phyloP scores from a whole-genome alignment of 2,888 invertebrate species.

The Meta bourneti region DNA sequence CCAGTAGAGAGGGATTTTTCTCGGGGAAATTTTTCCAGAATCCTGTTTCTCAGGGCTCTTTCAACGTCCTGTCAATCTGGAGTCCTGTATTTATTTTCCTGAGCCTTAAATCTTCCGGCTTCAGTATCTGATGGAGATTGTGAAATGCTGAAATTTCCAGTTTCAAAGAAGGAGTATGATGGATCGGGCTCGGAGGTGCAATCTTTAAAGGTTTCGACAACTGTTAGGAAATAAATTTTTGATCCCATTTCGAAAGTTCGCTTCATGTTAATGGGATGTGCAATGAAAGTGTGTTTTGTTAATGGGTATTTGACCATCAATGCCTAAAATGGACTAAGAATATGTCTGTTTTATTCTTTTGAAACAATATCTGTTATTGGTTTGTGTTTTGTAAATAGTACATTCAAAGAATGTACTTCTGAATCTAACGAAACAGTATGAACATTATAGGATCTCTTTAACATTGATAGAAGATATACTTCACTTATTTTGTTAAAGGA shows the following conservation, averaged over 20 bases:
- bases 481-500: no score
- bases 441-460: no score
- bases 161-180: neutral
- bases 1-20: conserved; percentile 17
- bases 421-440: no score
- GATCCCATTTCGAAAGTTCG: neutral
- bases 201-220: conserved; percentile 2
- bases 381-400: no score
- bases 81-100: neutral
- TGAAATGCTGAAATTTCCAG: conserved; percentile 6
- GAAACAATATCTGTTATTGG: no score
- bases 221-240: neutral
- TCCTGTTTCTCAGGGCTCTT: neutral
- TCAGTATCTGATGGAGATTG: conserved; percentile 27
- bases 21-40: neutral
- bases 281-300: neutral
- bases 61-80: conserved; percentile 13
- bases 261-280: neutral
- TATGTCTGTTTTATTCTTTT: no score
- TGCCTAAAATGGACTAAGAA: no score
- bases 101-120: conserved; percentile 3
- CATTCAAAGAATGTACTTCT: no score
- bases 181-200: neutral
- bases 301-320: no score
- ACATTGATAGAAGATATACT: no score